Conservation (phyloP, 2,113 vertebrate genomes). For the Odobenus rosmarus region DNA sequence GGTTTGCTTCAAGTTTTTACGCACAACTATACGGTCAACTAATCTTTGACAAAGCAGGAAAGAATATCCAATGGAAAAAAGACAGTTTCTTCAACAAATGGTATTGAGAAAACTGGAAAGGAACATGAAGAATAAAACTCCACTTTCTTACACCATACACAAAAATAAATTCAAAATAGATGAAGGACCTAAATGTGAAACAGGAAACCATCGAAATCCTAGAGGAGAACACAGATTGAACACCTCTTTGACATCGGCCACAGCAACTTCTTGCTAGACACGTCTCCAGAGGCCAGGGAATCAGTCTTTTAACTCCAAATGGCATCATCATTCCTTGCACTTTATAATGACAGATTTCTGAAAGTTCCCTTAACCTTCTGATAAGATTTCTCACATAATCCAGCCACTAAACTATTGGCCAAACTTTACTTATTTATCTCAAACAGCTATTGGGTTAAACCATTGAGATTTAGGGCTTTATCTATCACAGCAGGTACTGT, state of each 20-base stretch:
- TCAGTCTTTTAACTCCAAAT: constrained; percentile 8
- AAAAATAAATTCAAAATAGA: neutral
- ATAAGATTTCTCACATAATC: neutral
- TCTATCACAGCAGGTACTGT: neutral
- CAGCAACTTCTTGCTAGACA: neutral
- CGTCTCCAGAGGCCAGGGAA: neutral
- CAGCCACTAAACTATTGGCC: neutral
- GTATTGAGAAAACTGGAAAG: neutral
- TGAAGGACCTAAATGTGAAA: neutral
- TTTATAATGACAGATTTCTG: neutral
- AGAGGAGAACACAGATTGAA: neutral
- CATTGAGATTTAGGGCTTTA: neutral
- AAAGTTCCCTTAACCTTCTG: neutral
- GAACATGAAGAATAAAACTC: neutral
- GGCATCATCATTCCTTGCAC: neutral
- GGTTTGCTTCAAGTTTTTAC: neutral
- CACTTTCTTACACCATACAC: neutral
- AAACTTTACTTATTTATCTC: neutral
- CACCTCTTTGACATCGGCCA: neutral
- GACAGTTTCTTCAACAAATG: neutral
- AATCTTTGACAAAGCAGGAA: neutral
- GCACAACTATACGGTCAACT: neutral
- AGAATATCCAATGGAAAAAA: neutral
- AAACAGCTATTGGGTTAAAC: neutral
- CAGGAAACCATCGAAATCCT: neutral